Percentiles rank a stretch among this genome's conserved stretches.
Evolutionary conservation across 2,797 vertebrate genomes (phyloP).

Genomic region (Columba guinea): DNA sequence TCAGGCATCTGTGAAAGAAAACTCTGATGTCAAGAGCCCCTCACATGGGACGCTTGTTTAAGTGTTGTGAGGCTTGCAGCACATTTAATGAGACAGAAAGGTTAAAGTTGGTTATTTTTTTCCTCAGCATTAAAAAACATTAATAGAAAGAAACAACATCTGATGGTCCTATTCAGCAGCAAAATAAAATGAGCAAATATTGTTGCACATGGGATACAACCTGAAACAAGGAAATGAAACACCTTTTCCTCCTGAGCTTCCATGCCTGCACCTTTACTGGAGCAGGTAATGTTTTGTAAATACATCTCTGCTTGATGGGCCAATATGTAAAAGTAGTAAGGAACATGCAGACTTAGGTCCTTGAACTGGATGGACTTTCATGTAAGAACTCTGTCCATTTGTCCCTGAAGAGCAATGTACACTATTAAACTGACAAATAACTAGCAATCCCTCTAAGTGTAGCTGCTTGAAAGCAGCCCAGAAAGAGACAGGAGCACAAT

Average conservation of each 20-base stretch:
- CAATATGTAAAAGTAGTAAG: neutral
- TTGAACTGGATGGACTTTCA: neutral
- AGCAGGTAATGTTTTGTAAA: conserved; percentile 22
- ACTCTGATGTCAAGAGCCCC: conserved; percentile 59
- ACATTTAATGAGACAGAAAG: conserved; percentile 48
- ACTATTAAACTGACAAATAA: conserved; percentile 2
- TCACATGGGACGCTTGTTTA: conserved; percentile 49
- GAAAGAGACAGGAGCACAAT: neutral
- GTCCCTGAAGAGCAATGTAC: neutral
- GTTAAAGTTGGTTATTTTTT: neutral
- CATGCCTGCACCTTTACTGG: neutral
- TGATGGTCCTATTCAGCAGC: conserved; percentile 1
- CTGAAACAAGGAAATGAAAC: conserved; percentile 45
- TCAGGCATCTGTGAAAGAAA: conserved; percentile 66
- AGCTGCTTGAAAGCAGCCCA: neutral
- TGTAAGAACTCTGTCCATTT: neutral
- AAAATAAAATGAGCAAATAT: neutral
- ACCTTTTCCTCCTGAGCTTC: conserved; percentile 12
- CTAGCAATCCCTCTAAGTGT: neutral
- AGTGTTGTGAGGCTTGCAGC: conserved; percentile 29
- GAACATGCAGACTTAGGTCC: neutral
- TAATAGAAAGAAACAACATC: conserved; percentile 5
- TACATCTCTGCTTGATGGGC: neutral
- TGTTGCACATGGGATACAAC: neutral
- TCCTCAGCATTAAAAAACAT: neutral